Base-by-base conservation (phyloP, 2,113 vertebrate species). In the Eptatretus burgeri region DNA sequence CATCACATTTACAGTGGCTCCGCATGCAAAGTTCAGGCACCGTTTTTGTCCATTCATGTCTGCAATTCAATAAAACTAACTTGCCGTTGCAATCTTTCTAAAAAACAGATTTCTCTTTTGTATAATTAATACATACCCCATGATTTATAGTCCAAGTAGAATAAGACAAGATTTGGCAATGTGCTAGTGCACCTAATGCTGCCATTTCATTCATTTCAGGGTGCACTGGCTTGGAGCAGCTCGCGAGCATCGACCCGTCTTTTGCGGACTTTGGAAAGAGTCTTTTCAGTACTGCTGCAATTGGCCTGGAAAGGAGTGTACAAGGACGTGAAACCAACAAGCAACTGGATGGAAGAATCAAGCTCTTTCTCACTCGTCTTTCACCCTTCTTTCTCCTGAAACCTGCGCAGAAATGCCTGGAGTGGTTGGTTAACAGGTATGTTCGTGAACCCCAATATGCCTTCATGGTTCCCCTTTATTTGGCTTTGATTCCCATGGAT, bases 371-470 rank as follows among this genome's bases (percentile, higher is more conserved):
- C 51, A 72, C 78, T 63, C 83, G 84, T 20, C 69, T 94, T 14
- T 87, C 81, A 1, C 89, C 91, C 1, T 98, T 93, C 71, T 93
- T 95, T 69, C 77, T 98, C 70, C 79, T 98, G 50, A 87, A 82
- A 27, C 89, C 91, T 12, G 83, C 87, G 1, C 83, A 93, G 72
- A 98, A 98, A 72, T 98, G 91, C 73, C 76, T 95, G 11, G 87
- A 98, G 66, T 98, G 91, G 91, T 77, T 98, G 27, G 75, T 98
- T 70, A 81, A 85, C 71, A 87, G 91, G 89, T 98, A 78, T n/a
- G 27, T 41, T 41, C 3, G 3, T 41, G 27, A 41, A 41, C 27
- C 27, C 7, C 27, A 3, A 41, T 41, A 41, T 41, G 27, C 3
- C 27, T 41, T 41, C 3, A 41, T 41, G 27, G 27, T 41, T 41